phyloP scores from a whole-genome alignment of 2,888 invertebrate species.

The Euplexia lucipara region DNA sequence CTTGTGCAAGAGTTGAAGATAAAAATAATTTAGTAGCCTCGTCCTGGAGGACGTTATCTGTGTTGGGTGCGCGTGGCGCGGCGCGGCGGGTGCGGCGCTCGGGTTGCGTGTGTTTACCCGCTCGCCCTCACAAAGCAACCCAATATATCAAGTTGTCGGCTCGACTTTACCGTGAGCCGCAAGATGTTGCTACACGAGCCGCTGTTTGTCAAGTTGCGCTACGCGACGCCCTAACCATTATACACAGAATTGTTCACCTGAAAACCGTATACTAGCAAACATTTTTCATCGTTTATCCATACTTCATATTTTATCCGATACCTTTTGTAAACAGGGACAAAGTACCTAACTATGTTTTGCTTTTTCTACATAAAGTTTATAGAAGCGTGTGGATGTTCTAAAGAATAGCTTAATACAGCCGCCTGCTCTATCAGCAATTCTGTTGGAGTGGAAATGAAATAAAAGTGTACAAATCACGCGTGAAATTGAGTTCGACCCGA shows the following conservation, averaged over 20 bases:
- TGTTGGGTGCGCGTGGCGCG: slow-evolving; percentile 48
- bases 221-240: slow-evolving; percentile 70
- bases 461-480: slow-evolving; percentile 89
- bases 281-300: slow-evolving; percentile 40
- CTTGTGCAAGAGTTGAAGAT: slow-evolving; percentile 79
- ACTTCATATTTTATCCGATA: slow-evolving; percentile 40
- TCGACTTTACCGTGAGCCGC: slow-evolving; percentile 78
- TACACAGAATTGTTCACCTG: slow-evolving; percentile 65
- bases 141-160: slow-evolving; percentile 88
- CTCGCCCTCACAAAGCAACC: slow-evolving; percentile 83
- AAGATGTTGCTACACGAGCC: slow-evolving; percentile 80
- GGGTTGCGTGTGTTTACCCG: slow-evolving; percentile 81
- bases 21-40: slow-evolving; percentile 84
- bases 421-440: slow-evolving; percentile 69
- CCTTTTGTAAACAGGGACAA: slow-evolving; percentile 10
- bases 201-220: slow-evolving; percentile 82
- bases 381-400: background rate
- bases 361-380: slow-evolving; percentile 3
- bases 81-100: slow-evolving; percentile 56
- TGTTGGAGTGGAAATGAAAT: slow-evolving; percentile 84
- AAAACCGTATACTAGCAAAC: slow-evolving; percentile 63
- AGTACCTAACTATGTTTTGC: background rate
- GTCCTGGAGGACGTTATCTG: slow-evolving; percentile 79
- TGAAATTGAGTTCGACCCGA: slow-evolving; percentile 88
- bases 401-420: slow-evolving; percentile 24